Conservation (phyloP, 1,140 invertebrate species). For the Leptopilina boulardi region DNA sequence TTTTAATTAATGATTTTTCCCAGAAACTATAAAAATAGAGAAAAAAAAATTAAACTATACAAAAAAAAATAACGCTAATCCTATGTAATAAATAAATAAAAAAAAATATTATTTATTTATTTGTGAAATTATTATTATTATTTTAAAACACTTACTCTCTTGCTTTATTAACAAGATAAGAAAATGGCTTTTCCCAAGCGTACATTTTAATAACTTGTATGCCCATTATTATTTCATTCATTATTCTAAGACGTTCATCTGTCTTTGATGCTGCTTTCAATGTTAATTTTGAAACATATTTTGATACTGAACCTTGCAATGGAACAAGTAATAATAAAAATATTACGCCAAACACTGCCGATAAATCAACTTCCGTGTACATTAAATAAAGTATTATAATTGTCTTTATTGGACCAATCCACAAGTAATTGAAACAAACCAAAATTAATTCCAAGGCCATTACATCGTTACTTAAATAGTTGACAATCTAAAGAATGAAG, state of each 20-base stretch:
- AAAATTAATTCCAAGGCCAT: slow-evolving; percentile 83
- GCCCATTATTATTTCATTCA: slow-evolving; percentile 92
- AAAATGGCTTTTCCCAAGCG: slow-evolving; percentile 88
- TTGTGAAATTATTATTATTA: too few species aligned
- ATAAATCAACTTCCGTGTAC: slow-evolving; percentile 84
- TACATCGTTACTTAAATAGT: slow-evolving; percentile 94
- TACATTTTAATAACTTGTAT: slow-evolving; percentile 96
- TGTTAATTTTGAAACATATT: slow-evolving; percentile 80
- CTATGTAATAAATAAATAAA: too few species aligned
- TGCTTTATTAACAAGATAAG: slow-evolving; percentile 78
- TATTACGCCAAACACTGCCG: slow-evolving; percentile 82
- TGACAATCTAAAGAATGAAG: slow-evolving; percentile 83
- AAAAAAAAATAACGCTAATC: too few species aligned
- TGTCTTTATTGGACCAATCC: slow-evolving; percentile 89
- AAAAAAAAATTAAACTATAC: too few species aligned
- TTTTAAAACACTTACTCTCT: slow-evolving; percentile 76
- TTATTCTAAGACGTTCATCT: slow-evolving; percentile 88
- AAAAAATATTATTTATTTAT: too few species aligned
- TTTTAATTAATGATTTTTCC: too few species aligned
- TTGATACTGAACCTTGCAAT: slow-evolving; percentile 80
- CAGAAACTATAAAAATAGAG: too few species aligned
- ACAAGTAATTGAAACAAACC: slow-evolving; percentile 85
- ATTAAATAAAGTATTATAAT: slow-evolving; percentile 86
- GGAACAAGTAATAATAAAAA: background rate
- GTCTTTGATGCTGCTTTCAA: slow-evolving; percentile 82